Conservation (phyloP, 2,888 invertebrate genomes). For the Bhutanitis thaidina region DNA sequence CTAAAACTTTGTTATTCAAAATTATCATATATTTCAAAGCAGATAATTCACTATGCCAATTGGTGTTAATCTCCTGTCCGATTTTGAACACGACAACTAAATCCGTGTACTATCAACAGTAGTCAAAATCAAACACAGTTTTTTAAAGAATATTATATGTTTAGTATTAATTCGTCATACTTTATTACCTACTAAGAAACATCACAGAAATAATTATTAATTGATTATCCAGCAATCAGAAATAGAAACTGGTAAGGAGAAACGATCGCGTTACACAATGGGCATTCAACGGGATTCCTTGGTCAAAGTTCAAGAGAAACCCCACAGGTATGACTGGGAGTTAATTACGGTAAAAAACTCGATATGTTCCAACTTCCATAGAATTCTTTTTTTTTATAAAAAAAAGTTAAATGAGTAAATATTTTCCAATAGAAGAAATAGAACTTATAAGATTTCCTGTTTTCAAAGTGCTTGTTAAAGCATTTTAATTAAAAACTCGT, state of each 20-base stretch:
- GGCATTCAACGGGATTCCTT: constrained; percentile 57
- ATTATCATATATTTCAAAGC: no score
- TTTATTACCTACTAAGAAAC: constrained; percentile 41
- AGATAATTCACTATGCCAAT: no score
- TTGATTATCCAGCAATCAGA: constrained; percentile 38
- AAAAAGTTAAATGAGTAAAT: constrained; percentile 10
- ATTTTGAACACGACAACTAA: no score
- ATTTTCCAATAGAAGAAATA: background rate
- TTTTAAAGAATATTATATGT: no score
- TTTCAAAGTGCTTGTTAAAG: background rate
- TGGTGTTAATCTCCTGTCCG: no score
- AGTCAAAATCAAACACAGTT: no score
- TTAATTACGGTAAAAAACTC: constrained; percentile 56
- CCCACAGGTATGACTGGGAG: constrained; percentile 51
- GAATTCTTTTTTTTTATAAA: constrained; percentile 18
- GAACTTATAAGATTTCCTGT: constrained; percentile 10
- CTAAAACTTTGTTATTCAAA: background rate
- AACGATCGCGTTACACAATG: constrained; percentile 63
- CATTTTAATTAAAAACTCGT: constrained; percentile 14
- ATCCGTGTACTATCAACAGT: no score
- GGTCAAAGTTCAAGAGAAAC: constrained; percentile 73
- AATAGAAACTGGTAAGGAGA: constrained; percentile 34
- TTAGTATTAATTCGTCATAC: no score
- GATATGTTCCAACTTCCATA: constrained; percentile 32
- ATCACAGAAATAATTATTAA: constrained; percentile 40